Percentiles rank a stretch among this genome's conserved stretches.
phyloP scores from a whole-genome alignment of 2,113 vertebrate genomes.

The Marmota monax region DNA sequence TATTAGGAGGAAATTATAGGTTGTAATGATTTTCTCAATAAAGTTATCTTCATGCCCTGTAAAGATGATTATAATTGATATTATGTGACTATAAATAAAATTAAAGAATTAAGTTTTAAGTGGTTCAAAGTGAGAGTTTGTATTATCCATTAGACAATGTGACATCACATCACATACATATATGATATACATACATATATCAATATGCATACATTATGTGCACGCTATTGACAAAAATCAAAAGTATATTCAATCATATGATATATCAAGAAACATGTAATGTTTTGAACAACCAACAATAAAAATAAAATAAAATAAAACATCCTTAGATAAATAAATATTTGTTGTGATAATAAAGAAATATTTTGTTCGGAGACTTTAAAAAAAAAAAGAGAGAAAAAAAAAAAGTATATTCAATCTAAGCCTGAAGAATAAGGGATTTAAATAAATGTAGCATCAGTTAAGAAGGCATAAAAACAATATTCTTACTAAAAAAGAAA shows the following conservation, averaged over 20 bases:
- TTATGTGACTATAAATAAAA: constrained; percentile 48
- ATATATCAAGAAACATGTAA: too few relatives aligned
- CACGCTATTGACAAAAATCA: constrained; percentile 4
- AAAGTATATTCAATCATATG: too few relatives aligned
- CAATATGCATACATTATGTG: not conserved
- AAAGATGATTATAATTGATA: constrained; percentile 36
- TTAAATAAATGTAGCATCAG: constrained; percentile 24
- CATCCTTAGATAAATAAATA: too few relatives aligned
- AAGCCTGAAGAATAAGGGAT: not conserved
- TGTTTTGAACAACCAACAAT: too few relatives aligned
- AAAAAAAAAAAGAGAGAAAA: too few relatives aligned
- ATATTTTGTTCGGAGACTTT: too few relatives aligned
- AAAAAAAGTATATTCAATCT: not conserved
- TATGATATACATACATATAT: too few relatives aligned
- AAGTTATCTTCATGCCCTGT: not conserved
- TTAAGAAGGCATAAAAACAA: constrained; percentile 45
- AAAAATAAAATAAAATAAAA: too few relatives aligned
- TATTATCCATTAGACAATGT: not conserved
- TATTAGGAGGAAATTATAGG: not conserved
- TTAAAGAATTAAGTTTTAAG: constrained; percentile 34
- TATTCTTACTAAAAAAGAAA: constrained; percentile 1
- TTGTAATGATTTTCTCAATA: not conserved
- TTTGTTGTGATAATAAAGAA: too few relatives aligned
- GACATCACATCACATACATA: too few relatives aligned
- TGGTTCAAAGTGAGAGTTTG: constrained; percentile 28